Evolutionary conservation across 2,888 invertebrate species (phyloP).

Genomic region (Sminthurinus aureus): DNA sequence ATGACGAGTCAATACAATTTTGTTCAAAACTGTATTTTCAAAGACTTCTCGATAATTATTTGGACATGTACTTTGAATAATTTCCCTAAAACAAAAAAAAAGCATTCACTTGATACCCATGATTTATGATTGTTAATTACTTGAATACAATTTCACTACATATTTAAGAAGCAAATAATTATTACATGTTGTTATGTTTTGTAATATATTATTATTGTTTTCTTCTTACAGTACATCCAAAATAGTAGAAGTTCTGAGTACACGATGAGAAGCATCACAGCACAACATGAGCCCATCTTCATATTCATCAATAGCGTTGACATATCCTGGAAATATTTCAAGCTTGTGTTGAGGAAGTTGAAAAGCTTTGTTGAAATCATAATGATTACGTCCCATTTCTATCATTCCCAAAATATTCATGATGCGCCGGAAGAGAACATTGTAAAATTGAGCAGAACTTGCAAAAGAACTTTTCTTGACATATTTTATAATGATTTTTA

Average conservation of each 20-base stretch:
- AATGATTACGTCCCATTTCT: constrained; percentile 80
- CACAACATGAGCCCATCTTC: constrained; percentile 90
- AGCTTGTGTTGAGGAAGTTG: constrained; percentile 69
- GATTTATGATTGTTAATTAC: neutral
- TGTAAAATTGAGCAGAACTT: constrained; percentile 81
- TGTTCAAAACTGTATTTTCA: constrained; percentile 65
- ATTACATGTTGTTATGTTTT: neutral
- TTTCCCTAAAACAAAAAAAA: neutral
- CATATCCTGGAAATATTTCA: constrained; percentile 92
- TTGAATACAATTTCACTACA: neutral
- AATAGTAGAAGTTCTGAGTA: constrained; percentile 82
- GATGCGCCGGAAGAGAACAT: constrained; percentile 79
- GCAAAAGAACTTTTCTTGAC: constrained; percentile 70
- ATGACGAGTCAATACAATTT: constrained; percentile 81
- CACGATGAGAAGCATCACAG: constrained; percentile 83
- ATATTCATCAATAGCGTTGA: constrained; percentile 83
- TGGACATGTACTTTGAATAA: neutral
- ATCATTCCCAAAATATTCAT: constrained; percentile 79
- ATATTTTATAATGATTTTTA: constrained; percentile 68
- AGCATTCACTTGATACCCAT: neutral
- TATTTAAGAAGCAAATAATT: neutral
- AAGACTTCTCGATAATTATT: constrained; percentile 25
- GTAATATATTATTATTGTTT: too few species aligned
- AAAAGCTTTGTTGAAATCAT: constrained; percentile 73
- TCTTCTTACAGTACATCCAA: constrained; percentile 57